These are phyloP conservation scores for Yponomeuta evonymella DNA, from an alignment of 2,888 invertebrate species.

Conservation along the genomic window DNA sequence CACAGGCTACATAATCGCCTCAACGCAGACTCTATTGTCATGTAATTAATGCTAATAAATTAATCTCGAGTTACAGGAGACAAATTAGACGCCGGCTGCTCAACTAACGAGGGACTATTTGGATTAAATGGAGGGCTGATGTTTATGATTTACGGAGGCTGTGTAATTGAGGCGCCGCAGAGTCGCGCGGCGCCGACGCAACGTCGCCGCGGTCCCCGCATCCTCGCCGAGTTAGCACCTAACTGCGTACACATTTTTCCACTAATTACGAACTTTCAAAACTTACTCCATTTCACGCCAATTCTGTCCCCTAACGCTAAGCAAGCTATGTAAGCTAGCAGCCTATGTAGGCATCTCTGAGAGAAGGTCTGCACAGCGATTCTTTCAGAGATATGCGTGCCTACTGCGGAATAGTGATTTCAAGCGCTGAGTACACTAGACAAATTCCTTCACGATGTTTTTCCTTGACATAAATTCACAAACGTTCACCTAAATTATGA, in stretches of 20 bases:
- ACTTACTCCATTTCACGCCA: background rate
- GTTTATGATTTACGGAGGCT: slow-evolving; percentile 75
- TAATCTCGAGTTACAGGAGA: slow-evolving; percentile 72
- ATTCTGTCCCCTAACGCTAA: background rate
- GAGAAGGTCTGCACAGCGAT: no score
- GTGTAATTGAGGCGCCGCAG: slow-evolving; percentile 71
- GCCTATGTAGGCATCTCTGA: no score
- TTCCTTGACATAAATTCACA: no score
- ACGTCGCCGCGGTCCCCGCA: background rate
- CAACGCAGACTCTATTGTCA: slow-evolving; percentile 47
- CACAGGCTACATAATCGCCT: slow-evolving; percentile 3
- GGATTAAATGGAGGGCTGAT: slow-evolving; percentile 75
- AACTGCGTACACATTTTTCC: background rate
- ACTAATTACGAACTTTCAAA: background rate
- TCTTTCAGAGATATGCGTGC: no score
- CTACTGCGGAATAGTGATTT: no score
- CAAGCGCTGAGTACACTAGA: no score
- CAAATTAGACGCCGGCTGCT: slow-evolving; percentile 75
- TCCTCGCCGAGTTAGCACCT: background rate
- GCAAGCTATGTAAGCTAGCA: no score
- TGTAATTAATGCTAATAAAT: slow-evolving; percentile 74
- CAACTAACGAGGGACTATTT: slow-evolving; percentile 75
- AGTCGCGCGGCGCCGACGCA: slow-evolving; percentile 43
- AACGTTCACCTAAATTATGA: no score
- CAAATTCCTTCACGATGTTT: no score